Percentiles rank a stretch among this genome's conserved stretches.
Evolutionary conservation across 2,113 vertebrate genomes (phyloP).

Genomic region (Todiramphus chloris): DNA sequence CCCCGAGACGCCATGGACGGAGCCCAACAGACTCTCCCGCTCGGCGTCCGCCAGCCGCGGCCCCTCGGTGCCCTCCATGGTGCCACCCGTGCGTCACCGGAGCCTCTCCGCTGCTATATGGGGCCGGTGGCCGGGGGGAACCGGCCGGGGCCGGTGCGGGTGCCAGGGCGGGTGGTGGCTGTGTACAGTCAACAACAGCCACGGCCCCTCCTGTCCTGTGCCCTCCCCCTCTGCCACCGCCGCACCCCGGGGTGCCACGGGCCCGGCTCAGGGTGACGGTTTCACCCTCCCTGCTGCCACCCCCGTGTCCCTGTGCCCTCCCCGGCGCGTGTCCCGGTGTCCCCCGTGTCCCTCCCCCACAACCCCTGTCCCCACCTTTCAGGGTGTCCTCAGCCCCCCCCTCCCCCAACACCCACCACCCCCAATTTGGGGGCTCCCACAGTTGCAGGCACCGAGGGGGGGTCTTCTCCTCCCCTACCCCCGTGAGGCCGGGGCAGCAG

Average conservation of each 20-base stretch:
- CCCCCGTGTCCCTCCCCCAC: neutral
- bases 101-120: neutral
- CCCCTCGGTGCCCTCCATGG: slow-evolving; percentile 36
- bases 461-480: no score
- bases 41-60: slow-evolving; percentile 36
- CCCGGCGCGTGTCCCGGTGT: neutral
- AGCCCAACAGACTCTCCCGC: slow-evolving; percentile 44
- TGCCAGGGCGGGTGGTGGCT: neutral
- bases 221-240: no score
- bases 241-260: neutral
- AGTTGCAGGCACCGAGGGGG: no score
- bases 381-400: no score
- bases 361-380: no score
- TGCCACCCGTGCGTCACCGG: neutral
- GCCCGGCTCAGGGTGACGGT: neutral
- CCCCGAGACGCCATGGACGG: slow-evolving; percentile 61
- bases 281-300: neutral
- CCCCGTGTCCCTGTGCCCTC: neutral
- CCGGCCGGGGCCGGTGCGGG: neutral
- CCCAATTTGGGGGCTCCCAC: no score
- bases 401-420: no score
- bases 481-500: no score
- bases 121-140: neutral
- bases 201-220: no score
- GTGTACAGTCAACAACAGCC: slow-evolving; percentile 12